Percentiles rank a stretch among this genome's conserved stretches.
phyloP scores from a whole-genome alignment of 2,797 vertebrate genomes.

The Tokudaia muenninki region DNA sequence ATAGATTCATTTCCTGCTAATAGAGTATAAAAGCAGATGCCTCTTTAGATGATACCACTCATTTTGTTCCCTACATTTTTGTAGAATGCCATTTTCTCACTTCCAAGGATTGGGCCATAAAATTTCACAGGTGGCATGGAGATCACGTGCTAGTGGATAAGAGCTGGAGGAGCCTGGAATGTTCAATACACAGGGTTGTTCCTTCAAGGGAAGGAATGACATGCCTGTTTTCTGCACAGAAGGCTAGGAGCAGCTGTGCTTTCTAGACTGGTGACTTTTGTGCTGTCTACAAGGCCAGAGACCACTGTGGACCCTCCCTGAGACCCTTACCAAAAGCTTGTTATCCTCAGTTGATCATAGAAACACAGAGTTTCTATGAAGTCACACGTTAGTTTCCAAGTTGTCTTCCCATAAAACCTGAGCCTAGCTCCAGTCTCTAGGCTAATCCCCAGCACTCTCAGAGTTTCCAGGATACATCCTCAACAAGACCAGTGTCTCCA shows the following conservation, averaged over 20 bases:
- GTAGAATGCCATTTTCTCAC: not conserved
- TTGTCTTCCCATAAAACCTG: not conserved
- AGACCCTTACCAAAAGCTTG: not conserved
- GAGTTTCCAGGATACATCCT: too few relatives aligned
- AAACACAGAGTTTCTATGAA: not conserved
- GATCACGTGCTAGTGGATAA: not conserved
- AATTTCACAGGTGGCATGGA: not conserved
- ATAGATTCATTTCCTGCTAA: slow-evolving; percentile 75
- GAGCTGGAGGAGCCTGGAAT: not conserved
- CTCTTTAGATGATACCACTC: slow-evolving; percentile 74
- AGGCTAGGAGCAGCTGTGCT: not conserved
- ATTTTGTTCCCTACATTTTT: not conserved
- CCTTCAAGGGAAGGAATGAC: not conserved
- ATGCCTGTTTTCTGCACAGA: not conserved
- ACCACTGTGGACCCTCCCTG: not conserved
- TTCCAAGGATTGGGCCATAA: not conserved
- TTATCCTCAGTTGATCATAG: not conserved
- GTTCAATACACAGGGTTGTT: not conserved
- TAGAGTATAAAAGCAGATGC: slow-evolving; percentile 42
- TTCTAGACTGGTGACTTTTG: not conserved
- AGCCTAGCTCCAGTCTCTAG: too few relatives aligned
- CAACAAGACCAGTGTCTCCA: too few relatives aligned
- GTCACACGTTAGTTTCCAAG: not conserved
- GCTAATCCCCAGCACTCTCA: too few relatives aligned
- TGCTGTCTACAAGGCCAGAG: not conserved